Evolutionary conservation across 2,797 vertebrate species (phyloP).

Genomic region (Poeciliopsis turneri): DNA sequence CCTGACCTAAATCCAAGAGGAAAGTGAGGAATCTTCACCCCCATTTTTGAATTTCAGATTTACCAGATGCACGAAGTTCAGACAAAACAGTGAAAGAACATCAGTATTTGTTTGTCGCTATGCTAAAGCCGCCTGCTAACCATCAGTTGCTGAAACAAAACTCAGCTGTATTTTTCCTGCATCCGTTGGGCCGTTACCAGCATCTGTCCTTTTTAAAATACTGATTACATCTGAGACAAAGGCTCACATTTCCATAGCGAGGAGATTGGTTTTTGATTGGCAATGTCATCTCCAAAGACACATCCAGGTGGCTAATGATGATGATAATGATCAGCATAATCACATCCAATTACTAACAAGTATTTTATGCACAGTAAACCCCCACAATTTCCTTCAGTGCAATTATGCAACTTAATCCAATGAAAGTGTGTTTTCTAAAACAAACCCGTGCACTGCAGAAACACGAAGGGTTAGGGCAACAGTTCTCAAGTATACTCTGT

Average conservation of each 20-base stretch:
- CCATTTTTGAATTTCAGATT: constrained; percentile 33
- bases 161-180: constrained; percentile 41
- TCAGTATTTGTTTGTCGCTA: constrained; percentile 7
- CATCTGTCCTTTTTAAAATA: constrained; percentile 41
- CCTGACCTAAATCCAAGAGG: not conserved
- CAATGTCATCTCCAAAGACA: constrained; percentile 38
- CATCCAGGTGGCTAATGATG: constrained; percentile 69
- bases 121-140: constrained; percentile 31
- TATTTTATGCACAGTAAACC: constrained; percentile 49
- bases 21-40: not conserved
- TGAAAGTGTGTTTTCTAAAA: constrained; percentile 30
- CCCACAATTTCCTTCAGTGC: constrained; percentile 27
- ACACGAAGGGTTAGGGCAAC: too few species aligned
- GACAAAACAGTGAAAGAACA: constrained; percentile 39
- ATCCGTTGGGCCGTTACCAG: constrained; percentile 30
- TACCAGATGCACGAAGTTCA: constrained; percentile 50
- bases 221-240: constrained; percentile 58
- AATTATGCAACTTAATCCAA: constrained; percentile 39
- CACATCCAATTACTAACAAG: constrained; percentile 63
- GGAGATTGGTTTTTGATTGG: constrained; percentile 52
- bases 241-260: constrained; percentile 67
- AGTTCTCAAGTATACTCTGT: not conserved
- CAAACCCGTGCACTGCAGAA: not conserved
- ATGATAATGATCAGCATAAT: constrained; percentile 66
- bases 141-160: constrained; percentile 18